Conservation (phyloP, 2,113 vertebrate genomes). For the Ciconia boyciana region DNA sequence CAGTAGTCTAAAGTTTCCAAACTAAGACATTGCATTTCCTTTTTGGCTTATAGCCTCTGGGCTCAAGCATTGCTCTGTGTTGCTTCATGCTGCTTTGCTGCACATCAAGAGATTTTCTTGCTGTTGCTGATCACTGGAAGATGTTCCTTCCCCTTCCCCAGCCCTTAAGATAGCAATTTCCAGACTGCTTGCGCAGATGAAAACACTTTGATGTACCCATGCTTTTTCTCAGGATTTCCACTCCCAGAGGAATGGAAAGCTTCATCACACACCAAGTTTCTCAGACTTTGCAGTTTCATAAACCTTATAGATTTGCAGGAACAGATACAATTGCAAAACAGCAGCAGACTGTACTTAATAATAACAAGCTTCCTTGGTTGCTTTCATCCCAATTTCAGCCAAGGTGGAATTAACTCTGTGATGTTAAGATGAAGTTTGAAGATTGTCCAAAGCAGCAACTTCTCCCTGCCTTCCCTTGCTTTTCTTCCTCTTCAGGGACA, state of each 20-base stretch:
- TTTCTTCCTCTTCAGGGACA: neutral
- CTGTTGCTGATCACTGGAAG: neutral
- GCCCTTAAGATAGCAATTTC: neutral
- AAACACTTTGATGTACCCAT: neutral
- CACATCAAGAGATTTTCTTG: neutral
- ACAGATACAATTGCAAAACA: neutral
- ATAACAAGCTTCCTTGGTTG: neutral
- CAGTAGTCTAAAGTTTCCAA: neutral
- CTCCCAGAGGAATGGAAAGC: neutral
- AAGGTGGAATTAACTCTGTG: neutral
- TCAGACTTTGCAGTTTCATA: neutral
- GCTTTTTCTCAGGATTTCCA: neutral
- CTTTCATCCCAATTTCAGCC: accelerated
- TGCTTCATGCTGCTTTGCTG: neutral
- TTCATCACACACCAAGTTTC: neutral
- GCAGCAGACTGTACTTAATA: neutral
- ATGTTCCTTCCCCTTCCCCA: neutral
- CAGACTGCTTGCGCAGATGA: neutral
- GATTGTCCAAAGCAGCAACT: neutral
- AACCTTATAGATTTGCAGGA: neutral
- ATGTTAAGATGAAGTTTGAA: neutral
- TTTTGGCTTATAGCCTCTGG: neutral
- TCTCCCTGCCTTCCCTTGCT: neutral
- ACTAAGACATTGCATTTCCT: neutral
- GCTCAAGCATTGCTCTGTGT: neutral